Evolutionary conservation across 2,797 vertebrate species (phyloP).

Genomic region (Poeciliopsis gracilis): DNA sequence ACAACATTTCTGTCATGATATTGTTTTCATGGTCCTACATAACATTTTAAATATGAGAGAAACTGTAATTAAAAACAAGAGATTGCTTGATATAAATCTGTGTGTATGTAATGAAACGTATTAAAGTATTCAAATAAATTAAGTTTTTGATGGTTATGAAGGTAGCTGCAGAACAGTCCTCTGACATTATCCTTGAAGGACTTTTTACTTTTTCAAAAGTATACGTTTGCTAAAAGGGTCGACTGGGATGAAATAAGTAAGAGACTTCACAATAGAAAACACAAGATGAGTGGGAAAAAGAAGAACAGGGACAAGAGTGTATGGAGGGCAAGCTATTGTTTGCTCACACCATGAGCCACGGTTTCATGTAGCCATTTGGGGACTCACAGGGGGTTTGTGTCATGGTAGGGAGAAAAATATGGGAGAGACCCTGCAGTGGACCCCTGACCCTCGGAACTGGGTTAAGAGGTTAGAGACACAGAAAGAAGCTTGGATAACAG

Average conservation of each 20-base stretch:
- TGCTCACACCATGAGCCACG: constrained; percentile 17
- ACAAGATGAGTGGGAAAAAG: constrained; percentile 23
- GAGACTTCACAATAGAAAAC: constrained; percentile 47
- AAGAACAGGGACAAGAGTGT: neutral
- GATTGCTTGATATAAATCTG: neutral
- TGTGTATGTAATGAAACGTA: neutral
- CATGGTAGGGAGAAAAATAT: constrained; percentile 8
- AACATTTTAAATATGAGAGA: neutral
- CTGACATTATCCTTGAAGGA: constrained; percentile 43
- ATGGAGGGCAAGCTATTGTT: constrained; percentile 41
- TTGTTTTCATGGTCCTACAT: neutral
- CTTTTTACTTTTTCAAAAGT: constrained; percentile 26
- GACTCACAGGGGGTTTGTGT: constrained; percentile 14
- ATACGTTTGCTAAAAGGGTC: constrained; percentile 39
- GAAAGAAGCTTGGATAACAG: constrained; percentile 63
- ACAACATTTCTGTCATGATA: neutral
- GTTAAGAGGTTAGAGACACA: constrained; percentile 79
- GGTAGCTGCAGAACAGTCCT: constrained; percentile 19
- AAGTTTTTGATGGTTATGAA: neutral
- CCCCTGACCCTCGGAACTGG: constrained; percentile 69
- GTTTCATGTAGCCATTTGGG: constrained; percentile 54
- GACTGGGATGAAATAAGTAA: constrained; percentile 42
- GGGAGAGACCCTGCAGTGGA: constrained; percentile 40
- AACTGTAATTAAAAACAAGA: neutral
- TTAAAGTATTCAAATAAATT: neutral